Evolutionary conservation across 2,113 vertebrate species (phyloP).

Genomic region (Chascanopsetta lugubris): DNA sequence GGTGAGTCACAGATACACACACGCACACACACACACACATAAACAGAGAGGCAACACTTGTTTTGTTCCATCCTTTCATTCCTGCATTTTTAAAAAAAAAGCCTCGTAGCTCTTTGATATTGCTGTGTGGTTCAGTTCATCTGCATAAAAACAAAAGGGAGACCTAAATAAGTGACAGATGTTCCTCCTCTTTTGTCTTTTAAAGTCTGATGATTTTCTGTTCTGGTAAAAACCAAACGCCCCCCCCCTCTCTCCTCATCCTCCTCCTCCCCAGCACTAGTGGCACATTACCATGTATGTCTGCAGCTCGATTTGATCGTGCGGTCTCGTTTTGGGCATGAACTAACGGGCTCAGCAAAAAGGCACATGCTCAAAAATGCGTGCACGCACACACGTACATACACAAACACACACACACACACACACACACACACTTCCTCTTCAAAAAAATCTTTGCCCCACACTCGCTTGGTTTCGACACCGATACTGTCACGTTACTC

Average conservation of each 20-base stretch:
- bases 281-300: not conserved
- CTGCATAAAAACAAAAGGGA: constrained; percentile 13
- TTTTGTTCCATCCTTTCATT: too few species aligned
- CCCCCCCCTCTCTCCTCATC: too few species aligned
- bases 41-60: not conserved
- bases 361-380: not conserved
- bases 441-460: not conserved
- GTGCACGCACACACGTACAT: too few species aligned
- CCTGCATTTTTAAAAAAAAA: not conserved
- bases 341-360: not conserved
- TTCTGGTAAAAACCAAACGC: too few species aligned
- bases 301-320: not conserved
- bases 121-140: constrained; percentile 1
- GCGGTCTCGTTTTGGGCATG: not conserved
- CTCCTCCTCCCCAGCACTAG: not conserved
- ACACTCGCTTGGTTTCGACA: not conserved
- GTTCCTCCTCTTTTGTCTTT: not conserved
- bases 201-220: constrained; percentile 4
- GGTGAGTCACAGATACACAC: constrained; percentile 52
- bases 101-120: not conserved
- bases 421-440: not conserved
- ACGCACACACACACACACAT: not conserved
- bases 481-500: constrained; percentile 1
- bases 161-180: constrained; percentile 26
- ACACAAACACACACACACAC: too few species aligned